These are phyloP conservation scores for Mellivora capensis DNA, from an alignment of 2,113 vertebrate species.

Conservation along the genomic window DNA sequence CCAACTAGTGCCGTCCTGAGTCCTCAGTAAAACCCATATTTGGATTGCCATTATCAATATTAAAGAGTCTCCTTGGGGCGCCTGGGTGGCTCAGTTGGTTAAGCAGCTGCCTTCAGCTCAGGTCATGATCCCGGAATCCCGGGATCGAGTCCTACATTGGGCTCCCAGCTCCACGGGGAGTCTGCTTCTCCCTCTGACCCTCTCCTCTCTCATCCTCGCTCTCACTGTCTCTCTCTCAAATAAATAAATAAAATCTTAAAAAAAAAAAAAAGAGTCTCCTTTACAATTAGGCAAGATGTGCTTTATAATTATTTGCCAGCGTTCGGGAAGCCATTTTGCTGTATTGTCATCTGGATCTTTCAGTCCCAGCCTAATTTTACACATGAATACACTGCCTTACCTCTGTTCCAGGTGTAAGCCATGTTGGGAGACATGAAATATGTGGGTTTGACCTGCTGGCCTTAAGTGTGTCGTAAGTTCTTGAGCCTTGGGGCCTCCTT, in stretches of 20 bases:
- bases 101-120: too few relatives aligned
- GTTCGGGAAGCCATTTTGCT: neutral
- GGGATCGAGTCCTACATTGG: too few relatives aligned
- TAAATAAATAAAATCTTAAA: too few relatives aligned
- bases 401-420: neutral
- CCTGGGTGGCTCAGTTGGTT: too few relatives aligned
- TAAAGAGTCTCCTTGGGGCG: neutral
- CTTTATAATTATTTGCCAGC: conserved; percentile 24
- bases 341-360: neutral
- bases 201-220: too few relatives aligned
- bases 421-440: neutral
- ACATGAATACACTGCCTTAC: neutral
- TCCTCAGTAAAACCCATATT: neutral
- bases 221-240: too few relatives aligned
- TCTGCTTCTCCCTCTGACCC: too few relatives aligned
- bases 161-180: too few relatives aligned
- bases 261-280: neutral
- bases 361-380: neutral
- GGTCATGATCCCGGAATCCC: too few relatives aligned
- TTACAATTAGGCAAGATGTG: neutral
- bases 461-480: neutral
- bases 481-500: neutral
- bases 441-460: neutral
- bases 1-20: neutral
- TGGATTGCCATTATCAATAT: neutral